Conservation (phyloP, 2,113 vertebrate genomes). For the Embiotoca jacksoni region DNA sequence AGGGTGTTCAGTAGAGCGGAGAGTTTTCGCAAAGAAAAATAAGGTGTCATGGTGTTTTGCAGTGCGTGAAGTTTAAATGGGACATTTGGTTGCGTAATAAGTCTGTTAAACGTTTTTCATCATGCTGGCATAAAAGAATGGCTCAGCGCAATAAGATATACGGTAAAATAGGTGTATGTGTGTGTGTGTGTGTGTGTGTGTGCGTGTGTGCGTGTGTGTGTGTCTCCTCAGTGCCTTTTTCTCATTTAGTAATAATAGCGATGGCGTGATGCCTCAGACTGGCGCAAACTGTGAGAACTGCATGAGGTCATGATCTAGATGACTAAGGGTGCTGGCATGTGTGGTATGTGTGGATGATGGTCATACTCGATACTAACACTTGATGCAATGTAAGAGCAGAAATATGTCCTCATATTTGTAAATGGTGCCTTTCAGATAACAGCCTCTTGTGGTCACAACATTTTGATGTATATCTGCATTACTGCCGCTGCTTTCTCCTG, state of each 20-base stretch:
- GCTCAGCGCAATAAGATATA: neutral
- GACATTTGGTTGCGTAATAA: conserved; percentile 35
- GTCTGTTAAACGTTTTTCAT: conserved; percentile 14
- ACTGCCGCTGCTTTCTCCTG: neutral
- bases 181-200: too few species aligned
- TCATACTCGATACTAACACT: conserved; percentile 23
- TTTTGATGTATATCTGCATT: conserved; percentile 15
- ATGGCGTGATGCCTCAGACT: conserved; percentile 40
- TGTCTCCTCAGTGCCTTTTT: conserved; percentile 33
- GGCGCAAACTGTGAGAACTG: conserved; percentile 25
- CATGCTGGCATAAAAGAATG: conserved; percentile 9
- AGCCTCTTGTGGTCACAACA: conserved; percentile 12
- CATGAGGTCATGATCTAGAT: conserved; percentile 52
- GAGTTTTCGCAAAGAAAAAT: conserved; percentile 15
- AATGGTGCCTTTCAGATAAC: neutral
- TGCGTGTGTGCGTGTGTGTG: neutral
- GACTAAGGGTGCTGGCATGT: conserved; percentile 15
- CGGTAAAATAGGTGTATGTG: neutral
- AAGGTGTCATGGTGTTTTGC: conserved; percentile 36
- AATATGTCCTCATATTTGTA: conserved; percentile 2
- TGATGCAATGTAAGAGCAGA: neutral
- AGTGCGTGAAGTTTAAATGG: conserved; percentile 43
- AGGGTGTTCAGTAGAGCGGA: neutral
- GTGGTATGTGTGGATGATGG: conserved; percentile 17
- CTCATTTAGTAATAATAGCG: conserved; percentile 60